Evolutionary conservation across 2,113 vertebrate species (phyloP), one percentile per base, ranked within the genome.

Genomic region (Ornithorhynchus anatinus): DNA sequence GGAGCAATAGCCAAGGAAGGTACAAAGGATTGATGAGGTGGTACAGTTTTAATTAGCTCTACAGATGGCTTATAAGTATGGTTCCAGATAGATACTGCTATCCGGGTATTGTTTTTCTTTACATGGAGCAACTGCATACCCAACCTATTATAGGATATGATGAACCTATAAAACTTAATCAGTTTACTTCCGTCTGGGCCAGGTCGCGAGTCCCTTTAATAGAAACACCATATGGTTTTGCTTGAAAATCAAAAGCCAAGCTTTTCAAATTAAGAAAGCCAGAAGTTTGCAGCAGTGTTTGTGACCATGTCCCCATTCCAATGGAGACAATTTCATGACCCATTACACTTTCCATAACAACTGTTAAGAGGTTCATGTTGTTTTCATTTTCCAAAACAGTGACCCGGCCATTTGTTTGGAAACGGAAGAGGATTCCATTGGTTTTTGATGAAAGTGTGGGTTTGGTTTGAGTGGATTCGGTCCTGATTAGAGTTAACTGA

Each of bases 291-390:
- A 83, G 82, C 84, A 79, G 83, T 73, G 53, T 31, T 75, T 57
- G 75, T 39, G 7, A 48, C 42, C 86, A 70, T 60, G 66, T 77
- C 69, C 61, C 51, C 72, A 57, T 51, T 56, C 51, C 67, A 82
- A 88, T 1, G 27, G 76, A 70, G 48, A 57, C 71, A 90, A 90
- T 91, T 91, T 89, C 84, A 89, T 87, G 87, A 90, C 59, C 85
- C 90, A 90, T 93, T 92, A 89, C 79, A 51, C 84, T 80, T 72
- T 53, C 57, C 73, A 38, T 13, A 80, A 56, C 47, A 77, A 74
- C 62, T 44, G 75, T 29, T 77, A 69, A 77, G 57, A 53, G 27
- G 16, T n/a, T 16, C 53, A 23, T 35, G 8, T 11, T 11, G 48
- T 43, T 56, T 35, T 29, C 22, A 31, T 29, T 80, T 69, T 6